Base-by-base conservation (phyloP, 2,797 vertebrate species). In the Anisognathus igniventris region DNA sequence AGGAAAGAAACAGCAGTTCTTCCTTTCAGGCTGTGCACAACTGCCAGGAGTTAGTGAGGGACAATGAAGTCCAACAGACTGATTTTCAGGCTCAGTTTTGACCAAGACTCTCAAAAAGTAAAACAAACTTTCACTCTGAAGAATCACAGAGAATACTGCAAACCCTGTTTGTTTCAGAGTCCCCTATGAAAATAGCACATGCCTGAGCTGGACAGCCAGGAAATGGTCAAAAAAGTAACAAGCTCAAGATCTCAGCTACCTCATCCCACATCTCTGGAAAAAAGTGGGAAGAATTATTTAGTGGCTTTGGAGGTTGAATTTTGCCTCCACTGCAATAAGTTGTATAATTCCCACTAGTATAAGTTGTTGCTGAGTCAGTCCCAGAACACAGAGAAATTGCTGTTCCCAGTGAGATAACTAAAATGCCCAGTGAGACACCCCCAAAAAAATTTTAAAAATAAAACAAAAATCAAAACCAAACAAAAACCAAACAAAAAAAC, bases 221-320 rank as follows among this genome's bases (percentile, higher is more conserved):
- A 62, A 88, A 80, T 0, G 0, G 17, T 5, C 3, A 77, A 60
- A 33, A 64, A 77, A 64, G 24, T 4, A n/a, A 22, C 5, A 39
- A 10, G 13, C 24, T 84, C 44, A 72, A 75, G 33, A 76, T 73
- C 61, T 1, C 17, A 61, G 39, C 35, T 48, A 64, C 10, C 12
- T 23, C 6, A 30, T 33, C 24, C 35, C 31, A 54, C 23, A 58
- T 18, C 22, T 57, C 33, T 7, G 9, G 22, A 13, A 44, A 68
- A 67, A n/a, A 18, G 7, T 3, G 31, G 17, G 35, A 82, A 78
- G 10, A 88, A 31, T 39, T 17, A 51, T 37, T 68, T 68, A 37
- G 25, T 31, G 50, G 54, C 11, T 77, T 61, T 33, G 23, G 37
- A 88, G 24, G 42, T 14, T 80, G 15, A 13, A 48, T 71, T 61